phyloP scores from a whole-genome alignment of 2,888 invertebrate species.

The Lasioglossum calceatum region DNA sequence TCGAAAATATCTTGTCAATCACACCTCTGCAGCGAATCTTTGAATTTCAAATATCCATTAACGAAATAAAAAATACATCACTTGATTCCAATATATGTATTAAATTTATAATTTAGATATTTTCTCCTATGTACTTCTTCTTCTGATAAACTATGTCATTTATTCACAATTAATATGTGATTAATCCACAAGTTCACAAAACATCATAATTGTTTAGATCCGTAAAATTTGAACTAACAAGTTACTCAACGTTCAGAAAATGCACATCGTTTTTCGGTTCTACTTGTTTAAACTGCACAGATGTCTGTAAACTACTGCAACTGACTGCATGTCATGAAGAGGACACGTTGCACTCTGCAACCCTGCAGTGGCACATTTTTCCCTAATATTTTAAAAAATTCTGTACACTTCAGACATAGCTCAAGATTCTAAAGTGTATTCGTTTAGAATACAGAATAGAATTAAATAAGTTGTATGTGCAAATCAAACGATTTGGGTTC shows the following conservation, averaged over 20 bases:
- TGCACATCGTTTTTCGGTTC: neutral
- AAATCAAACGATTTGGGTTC: neutral
- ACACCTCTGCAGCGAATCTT: neutral
- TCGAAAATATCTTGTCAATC: neutral
- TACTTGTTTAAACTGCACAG: neutral
- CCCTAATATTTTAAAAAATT: neutral
- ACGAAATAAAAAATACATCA: neutral
- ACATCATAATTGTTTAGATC: neutral
- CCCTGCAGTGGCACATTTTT: neutral
- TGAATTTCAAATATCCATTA: neutral
- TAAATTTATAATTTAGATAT: neutral
- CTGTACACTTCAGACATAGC: neutral
- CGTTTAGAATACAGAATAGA: no score
- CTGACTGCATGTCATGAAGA: neutral
- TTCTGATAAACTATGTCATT: no score
- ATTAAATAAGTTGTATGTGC: no score
- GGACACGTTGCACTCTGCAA: neutral
- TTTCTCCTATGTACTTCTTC: no score
- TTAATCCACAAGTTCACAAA: neutral
- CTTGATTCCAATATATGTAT: neutral
- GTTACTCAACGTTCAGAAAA: neutral
- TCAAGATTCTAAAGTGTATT: neutral
- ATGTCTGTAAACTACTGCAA: neutral
- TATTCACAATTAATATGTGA: no score
- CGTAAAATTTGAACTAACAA: neutral